Evolutionary conservation across 2,113 vertebrate genomes (phyloP), one percentile per base, ranked within the genome.

Genomic region (Rallus limicola): DNA sequence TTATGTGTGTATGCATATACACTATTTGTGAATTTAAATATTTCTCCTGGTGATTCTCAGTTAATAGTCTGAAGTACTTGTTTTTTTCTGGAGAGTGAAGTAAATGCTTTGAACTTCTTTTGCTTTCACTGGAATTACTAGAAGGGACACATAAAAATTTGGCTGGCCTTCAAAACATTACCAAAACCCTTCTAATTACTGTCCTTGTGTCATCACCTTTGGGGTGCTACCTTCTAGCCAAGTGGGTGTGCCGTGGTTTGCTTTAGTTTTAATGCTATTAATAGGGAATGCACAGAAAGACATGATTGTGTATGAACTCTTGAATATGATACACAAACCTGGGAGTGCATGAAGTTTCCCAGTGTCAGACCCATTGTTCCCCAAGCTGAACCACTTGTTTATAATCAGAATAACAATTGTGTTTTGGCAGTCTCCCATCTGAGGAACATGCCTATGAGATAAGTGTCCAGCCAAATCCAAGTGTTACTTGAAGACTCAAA

Each of bases 71-170:
- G 15, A 36, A 86, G 62, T 76, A 82, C 92, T 92, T 93, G 36
- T 75, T 94, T 91, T 91, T 36, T 94, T 90, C 72, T 92, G 67
- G 33, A 67, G 72, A 82, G 52, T 63, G 64, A 86, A 83, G 40
- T 29, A 46, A 82, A n/a, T 56, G 48, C 84, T 96, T 94, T 95
- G 94, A 97, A 91, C 81, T 84, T 82, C 77, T 93, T 97, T 93
- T 93, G 64, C 62, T 97, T 75, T 95, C 78, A 29, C 79, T 86
- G 76, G 34, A 53, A 44, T 95, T 89, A 52, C 75, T 70, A 82
- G 90, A 79, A 92, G 82, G 88, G 92, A 72, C 29, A 52, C 29
- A 62, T 26, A 93, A 21, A 70, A 81, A 34, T 44, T 90, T 95
- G 93, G 64, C 83, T 42, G 48, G 55, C 69, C 93, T 94, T 96